Base-by-base conservation (phyloP, 2,888 invertebrate species). In the Trachelus iudaicus region DNA sequence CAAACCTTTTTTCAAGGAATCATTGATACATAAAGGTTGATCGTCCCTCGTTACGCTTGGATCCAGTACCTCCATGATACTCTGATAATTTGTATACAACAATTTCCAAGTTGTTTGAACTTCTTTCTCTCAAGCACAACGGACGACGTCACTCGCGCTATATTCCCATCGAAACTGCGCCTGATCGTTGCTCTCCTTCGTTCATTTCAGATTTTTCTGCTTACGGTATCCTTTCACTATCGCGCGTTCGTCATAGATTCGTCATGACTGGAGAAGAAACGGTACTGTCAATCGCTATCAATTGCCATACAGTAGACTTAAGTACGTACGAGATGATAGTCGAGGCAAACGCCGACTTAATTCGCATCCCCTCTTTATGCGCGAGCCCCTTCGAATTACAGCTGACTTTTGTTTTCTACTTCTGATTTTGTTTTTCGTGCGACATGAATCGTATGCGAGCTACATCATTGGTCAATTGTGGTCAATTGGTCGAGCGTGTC, bases 11-110 rank as follows among this genome's bases (percentile, higher is more conserved):
- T 89, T 89, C 68, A 88, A 56, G 15, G 87, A 87, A 81, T 91
- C 90, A 80, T 91, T 90, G 79, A 90, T 77, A 77, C 87, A 89
- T 11, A 91, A 84, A 75, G 90, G 90, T 76, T 88, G 89, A 81
- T 91, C 90, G 79, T 91, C 91, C 76, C 89, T 87, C 4, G 89
- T 86, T 37, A 90, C 83, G 75, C 88, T 90, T 13, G 91, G 89
- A 85, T 91, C 91, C 69, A 91, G 79, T n/a, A 91, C 87, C 84
- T 90, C 90, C 90, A 91, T 89, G 56, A 56, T 56, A 23, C 15
- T 56, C 56, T 2, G 56, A 56, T 23, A 56, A 56, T 56, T 9
- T 56, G 23, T 23, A 56, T 23, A 56, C 23, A 15, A 40, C 15
- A 40, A 56, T 56, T 56, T 15, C 23, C 2, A 56, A 56, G 15